phyloP scores from a whole-genome alignment of 1,140 invertebrate genomes.

The Megalopta genalis region DNA sequence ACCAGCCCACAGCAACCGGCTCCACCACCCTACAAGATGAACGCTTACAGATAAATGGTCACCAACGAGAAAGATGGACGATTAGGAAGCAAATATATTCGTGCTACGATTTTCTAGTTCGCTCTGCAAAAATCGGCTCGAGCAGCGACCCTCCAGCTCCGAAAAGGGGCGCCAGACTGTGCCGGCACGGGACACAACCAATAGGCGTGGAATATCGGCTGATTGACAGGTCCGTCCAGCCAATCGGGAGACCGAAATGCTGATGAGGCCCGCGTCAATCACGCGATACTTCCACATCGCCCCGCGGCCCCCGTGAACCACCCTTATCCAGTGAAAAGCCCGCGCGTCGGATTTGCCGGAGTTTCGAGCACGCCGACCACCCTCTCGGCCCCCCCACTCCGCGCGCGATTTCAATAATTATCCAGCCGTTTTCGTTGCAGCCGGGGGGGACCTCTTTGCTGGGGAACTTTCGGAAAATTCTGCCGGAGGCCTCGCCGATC shows the following conservation, averaged over 20 bases:
- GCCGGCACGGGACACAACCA: conserved; percentile 54
- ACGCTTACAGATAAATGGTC: no score
- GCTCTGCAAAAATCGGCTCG: no score
- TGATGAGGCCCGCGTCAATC: conserved; percentile 81
- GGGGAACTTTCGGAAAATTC: not conserved
- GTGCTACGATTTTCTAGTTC: no score
- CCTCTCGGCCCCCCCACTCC: conserved; percentile 21
- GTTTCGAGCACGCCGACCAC: conserved; percentile 51
- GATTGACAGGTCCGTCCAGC: conserved; percentile 80
- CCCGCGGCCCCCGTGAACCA: conserved; percentile 35
- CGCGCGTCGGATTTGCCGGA: conserved; percentile 68
- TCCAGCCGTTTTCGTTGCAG: not conserved
- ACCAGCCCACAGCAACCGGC: no score
- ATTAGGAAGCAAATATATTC: no score
- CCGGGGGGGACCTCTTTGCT: not conserved
- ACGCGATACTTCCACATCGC: conserved; percentile 72
- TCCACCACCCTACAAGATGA: no score
- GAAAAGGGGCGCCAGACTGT: conserved; percentile 22
- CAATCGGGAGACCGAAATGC: conserved; percentile 79
- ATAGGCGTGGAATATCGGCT: conserved; percentile 76
- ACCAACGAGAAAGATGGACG: no score
- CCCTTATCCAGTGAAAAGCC: conserved; percentile 67
- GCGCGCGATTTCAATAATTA: conserved; percentile 36
- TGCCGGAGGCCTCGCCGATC: not conserved
- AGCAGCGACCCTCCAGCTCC: no score